These are phyloP conservation scores for Ichneumoninae sp. DNA, from an alignment of 2,888 invertebrate species.

Conservation along the genomic window DNA sequence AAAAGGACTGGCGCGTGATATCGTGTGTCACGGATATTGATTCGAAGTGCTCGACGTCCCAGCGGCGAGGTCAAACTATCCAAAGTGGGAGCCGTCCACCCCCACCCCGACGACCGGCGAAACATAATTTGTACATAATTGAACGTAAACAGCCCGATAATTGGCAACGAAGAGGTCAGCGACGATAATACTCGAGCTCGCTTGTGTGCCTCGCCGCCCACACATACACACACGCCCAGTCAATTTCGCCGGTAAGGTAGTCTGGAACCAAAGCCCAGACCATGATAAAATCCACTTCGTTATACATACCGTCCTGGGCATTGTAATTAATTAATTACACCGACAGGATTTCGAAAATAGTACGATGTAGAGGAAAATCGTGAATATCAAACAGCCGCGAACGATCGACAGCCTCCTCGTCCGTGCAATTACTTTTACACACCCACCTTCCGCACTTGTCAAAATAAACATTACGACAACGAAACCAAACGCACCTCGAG, in stretches of 20 bases:
- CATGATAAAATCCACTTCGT: conserved; percentile 35
- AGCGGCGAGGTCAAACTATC: conserved; percentile 27
- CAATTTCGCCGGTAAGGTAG: conserved; percentile 16
- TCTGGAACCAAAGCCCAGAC: conserved; percentile 30
- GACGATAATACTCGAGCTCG: conserved; percentile 36
- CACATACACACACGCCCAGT: conserved; percentile 10
- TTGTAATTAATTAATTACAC: conserved; percentile 53
- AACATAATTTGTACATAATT: conserved; percentile 75
- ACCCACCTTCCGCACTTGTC: not conserved
- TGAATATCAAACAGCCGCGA: conserved; percentile 3
- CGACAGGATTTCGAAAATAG: conserved; percentile 18
- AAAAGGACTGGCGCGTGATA: conserved; percentile 9
- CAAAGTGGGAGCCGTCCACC: conserved; percentile 15
- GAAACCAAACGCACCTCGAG: not conserved
- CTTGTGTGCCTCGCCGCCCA: conserved; percentile 25
- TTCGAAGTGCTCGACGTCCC: conserved; percentile 60
- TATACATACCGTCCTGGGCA: conserved; percentile 18
- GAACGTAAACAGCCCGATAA: conserved; percentile 75
- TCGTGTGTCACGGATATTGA: conserved; percentile 63
- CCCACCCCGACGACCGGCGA: conserved; percentile 50
- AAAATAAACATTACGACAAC: not conserved
- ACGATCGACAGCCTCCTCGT: not conserved
- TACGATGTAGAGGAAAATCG: not conserved
- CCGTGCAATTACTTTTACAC: not conserved
- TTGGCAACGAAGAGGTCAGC: conserved; percentile 69